Percentiles rank a stretch among this genome's conserved stretches.
phyloP scores from a whole-genome alignment of 2,797 vertebrate genomes.

The Hemibagrus guttatus region DNA sequence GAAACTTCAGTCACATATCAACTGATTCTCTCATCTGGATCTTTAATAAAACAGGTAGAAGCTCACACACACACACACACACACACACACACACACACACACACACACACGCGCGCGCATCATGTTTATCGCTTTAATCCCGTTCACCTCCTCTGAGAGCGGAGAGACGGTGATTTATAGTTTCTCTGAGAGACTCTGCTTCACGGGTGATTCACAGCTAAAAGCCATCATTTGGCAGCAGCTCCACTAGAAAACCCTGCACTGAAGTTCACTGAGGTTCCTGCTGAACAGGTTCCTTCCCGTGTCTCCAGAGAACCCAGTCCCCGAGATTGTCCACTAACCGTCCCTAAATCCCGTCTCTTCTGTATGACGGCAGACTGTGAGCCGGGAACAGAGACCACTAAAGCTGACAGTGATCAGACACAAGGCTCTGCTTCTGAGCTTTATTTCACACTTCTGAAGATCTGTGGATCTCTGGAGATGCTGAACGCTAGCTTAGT shows the following conservation, averaged over 20 bases:
- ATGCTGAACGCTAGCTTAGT: not conserved
- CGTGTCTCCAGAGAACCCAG: not conserved
- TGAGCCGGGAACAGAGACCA: not conserved
- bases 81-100: too few relatives aligned
- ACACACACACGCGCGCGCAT: not conserved
- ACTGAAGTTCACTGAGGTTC: not conserved
- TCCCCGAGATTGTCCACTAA: not conserved
- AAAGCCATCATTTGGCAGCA: not conserved
- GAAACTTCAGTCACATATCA: constrained; percentile 85
- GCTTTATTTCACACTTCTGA: not conserved
- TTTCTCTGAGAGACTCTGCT: not conserved
- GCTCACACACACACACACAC: not conserved
- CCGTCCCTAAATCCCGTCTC: not conserved
- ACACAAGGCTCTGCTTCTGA: not conserved
- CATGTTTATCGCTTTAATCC: not conserved
- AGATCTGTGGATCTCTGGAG: not conserved
- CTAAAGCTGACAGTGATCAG: not conserved
- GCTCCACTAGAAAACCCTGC: not conserved
- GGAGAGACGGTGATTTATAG: not conserved
- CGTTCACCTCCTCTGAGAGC: not conserved
- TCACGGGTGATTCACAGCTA: not conserved
- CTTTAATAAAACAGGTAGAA: constrained; percentile 85
- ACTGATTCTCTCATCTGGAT: constrained; percentile 93
- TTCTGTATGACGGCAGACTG: not conserved
- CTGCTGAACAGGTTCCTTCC: not conserved